These are phyloP conservation scores for Lithophane semibrunnea DNA, from an alignment of 2,888 invertebrate species.

Conservation along the genomic window DNA sequence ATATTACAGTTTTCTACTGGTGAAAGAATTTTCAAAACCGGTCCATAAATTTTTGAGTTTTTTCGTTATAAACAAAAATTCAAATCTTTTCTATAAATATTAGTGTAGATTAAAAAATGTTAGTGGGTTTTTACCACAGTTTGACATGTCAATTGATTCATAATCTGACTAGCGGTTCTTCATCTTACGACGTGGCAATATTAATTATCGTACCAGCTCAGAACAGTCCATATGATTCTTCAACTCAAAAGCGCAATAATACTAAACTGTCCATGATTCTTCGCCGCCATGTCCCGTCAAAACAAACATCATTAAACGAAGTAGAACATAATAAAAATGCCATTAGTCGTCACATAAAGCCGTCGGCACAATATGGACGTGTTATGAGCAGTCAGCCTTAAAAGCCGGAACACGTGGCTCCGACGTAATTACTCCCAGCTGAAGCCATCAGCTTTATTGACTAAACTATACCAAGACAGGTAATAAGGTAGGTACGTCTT, in stretches of 20 bases:
- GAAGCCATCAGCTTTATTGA: constrained; percentile 31
- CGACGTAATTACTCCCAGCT: constrained; percentile 50
- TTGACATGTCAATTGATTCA: background rate
- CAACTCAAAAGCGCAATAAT: background rate
- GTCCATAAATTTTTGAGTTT: no score
- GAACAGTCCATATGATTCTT: background rate
- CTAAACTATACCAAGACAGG: constrained; percentile 1
- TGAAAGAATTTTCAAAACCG: no score
- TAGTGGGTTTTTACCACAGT: background rate
- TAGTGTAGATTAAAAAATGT: background rate
- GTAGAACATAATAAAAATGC: constrained; percentile 31
- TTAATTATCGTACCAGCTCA: background rate
- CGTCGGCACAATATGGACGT: constrained; percentile 15
- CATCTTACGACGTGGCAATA: background rate
- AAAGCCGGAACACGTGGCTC: constrained; percentile 54
- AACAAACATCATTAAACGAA: constrained; percentile 30
- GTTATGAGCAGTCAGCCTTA: constrained; percentile 55
- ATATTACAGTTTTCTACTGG: no score
- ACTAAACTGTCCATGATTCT: background rate
- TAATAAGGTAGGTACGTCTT: background rate
- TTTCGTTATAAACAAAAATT: no score
- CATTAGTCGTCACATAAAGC: constrained; percentile 34
- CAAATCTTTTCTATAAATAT: no score
- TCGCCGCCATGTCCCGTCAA: constrained; percentile 10
- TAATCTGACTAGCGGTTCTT: background rate